Base-by-base conservation (phyloP, 2,797 vertebrate species). In the Siniperca obscura region DNA sequence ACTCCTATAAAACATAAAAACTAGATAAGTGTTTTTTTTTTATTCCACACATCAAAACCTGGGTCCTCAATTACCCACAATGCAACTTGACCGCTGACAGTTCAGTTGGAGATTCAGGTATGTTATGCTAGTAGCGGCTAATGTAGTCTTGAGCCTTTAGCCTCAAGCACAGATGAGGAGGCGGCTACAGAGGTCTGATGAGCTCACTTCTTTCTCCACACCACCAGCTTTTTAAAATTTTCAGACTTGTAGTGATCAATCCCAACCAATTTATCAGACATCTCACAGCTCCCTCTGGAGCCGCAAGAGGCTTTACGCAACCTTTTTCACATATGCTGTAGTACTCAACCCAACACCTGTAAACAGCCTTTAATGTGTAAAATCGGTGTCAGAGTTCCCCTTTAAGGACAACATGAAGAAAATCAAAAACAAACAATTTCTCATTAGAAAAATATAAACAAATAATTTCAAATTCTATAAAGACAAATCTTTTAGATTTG, bases 131-230 rank as follows among this genome's bases (percentile, higher is more conserved):
- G 25, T 30, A 70, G 17, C 3, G 2, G 21, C 61, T 48, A 40
- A 70, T 59, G 4, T 30, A 38, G 13, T 50, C 21, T 44, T 2
- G 3, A 22, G 1, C 30, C 7, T 21, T 5, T 42, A 52, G 25
- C 52, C 8, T 74, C 5, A 14, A 50, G 53, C n/a, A 66, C 0
- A 56, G 34, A 44, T 21, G 10, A 56, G 42, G 10, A 67, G 38
- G 0, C 0, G 11, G n/a, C 19, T 22, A 22, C 8, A 61, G n/a
- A 50, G 27, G 44, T 50, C 3, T 7, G 0, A 1, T n/a, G 34
- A 8, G 3, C n/a, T 53, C 11, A 36, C 4, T 68, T 60, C 42
- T 57, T 21, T 57, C 6, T 57, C 40, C 1, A n/a, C 40, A 46
- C n/a, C 1, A 2, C n/a, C n/a, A 55, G 2, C 19, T 40, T 62